Base-by-base conservation (phyloP, 2,797 vertebrate species). In the Macrochelys suwanniensis region DNA sequence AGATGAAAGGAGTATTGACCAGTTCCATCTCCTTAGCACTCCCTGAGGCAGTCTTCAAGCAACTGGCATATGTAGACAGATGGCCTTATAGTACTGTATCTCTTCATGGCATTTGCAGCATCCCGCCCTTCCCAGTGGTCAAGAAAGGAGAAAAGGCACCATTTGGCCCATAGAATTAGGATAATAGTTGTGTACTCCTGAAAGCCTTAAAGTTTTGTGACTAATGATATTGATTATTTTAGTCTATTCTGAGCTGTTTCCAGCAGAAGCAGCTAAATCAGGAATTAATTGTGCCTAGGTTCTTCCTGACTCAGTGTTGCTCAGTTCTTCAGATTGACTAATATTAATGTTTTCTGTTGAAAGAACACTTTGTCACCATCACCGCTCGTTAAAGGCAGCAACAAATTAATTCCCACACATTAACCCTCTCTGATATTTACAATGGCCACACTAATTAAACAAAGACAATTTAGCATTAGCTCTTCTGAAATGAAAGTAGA, bases 111-210 rank as follows among this genome's bases (percentile, higher is more conserved):
- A 21, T 8, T 92, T 89, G 74, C 86, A 89, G 80, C 42, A 2
- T 80, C 94, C 88, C 82, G 49, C 94, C 93, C 92, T 95, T 87
- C 45, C 54, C 23, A 51, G 26, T 49, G 83, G 33, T 68, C 1
- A 33, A 54, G 80, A 50, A 87, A 50, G 53, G n/a, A 84, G 23
- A 42, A 93, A 95, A 89, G 84, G 81, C 86, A 84, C 0, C 0
- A 16, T 89, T 79, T 90, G n/a, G 42, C 81, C 86, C 45, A 28
- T 31, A 50, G 8, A 16, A 33, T 6, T 53, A 71, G 28, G 33
- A 37, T 78, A 71, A 23, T 31, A 51, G 17, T 25, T 50, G 49
- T 9, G 3, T 21, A 19, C 33, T 37, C 28, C 65, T 25, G 80
- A 88, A 49, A 9, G 16, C 47, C 50, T 23, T 51, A 2, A 3